Conservation (phyloP, 2,797 vertebrate species). For the Onychomys leucogaster region DNA sequence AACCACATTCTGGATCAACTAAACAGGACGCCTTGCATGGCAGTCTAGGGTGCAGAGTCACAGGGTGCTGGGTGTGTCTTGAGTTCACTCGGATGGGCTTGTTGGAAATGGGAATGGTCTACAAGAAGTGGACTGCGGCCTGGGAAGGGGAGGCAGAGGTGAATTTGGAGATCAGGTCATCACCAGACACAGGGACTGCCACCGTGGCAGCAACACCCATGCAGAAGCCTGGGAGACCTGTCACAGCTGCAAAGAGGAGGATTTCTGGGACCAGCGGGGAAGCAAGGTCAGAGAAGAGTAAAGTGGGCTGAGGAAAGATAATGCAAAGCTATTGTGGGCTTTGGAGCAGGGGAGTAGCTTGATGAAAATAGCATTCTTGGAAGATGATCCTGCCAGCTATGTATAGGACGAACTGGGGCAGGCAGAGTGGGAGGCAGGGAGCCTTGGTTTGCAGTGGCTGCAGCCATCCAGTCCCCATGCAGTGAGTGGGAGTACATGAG, state of each 20-base stretch:
- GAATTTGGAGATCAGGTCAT: no score
- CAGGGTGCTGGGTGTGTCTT: neutral
- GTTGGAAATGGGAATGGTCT: neutral
- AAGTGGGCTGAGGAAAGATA: neutral
- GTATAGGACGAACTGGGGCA: neutral
- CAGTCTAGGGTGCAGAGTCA: neutral
- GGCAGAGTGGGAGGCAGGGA: neutral
- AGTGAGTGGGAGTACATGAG: neutral
- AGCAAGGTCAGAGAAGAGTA: neutral
- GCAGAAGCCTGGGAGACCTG: no score
- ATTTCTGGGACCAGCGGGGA: neutral
- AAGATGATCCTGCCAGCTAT: neutral
- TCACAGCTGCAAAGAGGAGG: accelerated
- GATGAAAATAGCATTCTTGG: neutral
- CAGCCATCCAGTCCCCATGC: neutral
- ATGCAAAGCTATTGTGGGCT: neutral
- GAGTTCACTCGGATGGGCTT: neutral
- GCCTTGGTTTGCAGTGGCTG: neutral
- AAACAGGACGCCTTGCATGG: no score
- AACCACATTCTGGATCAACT: neutral
- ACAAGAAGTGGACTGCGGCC: neutral
- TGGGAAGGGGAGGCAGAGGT: neutral
- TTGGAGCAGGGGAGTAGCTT: neutral
- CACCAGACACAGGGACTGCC: accelerated
- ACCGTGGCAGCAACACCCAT: accelerated